A percentile compares a stretch with the other conserved stretches of the same genome.
phyloP scores from a whole-genome alignment of 2,888 invertebrate species.

The Himalopsyche kuldschensis region DNA sequence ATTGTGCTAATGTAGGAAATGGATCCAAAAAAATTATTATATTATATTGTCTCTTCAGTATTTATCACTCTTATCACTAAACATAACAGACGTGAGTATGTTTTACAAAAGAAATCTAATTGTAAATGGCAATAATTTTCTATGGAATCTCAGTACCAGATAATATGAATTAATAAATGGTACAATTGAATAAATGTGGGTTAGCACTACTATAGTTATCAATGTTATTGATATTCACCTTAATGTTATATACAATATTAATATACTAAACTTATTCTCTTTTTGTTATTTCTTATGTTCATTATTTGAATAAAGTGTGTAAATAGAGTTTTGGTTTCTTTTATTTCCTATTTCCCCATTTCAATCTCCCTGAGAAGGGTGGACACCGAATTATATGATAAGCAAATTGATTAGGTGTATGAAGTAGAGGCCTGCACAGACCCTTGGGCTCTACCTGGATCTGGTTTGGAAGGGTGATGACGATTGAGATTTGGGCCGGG shows the following conservation, averaged over 20 bases:
- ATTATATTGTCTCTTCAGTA: constrained; percentile 15
- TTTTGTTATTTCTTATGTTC: constrained; percentile 35
- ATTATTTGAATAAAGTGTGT: constrained; percentile 60
- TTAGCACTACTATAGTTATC: constrained; percentile 24
- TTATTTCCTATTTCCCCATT: background rate
- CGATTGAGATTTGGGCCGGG: too few relatives aligned
- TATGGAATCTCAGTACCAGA: constrained; percentile 14
- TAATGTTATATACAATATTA: constrained; percentile 11
- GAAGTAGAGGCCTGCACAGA: too few relatives aligned
- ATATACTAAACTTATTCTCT: constrained; percentile 18
- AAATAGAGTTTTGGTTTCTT: constrained; percentile 45
- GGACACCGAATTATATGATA: too few relatives aligned
- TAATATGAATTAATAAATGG: constrained; percentile 12
- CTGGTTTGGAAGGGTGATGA: too few relatives aligned
- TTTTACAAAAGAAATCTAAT: constrained; percentile 13
- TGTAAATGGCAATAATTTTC: constrained; percentile 35
- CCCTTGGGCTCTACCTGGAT: too few relatives aligned
- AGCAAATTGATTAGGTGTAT: too few relatives aligned
- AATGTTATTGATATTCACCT: constrained; percentile 19
- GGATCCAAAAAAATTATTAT: constrained; percentile 28
- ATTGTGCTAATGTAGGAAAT: constrained; percentile 35
- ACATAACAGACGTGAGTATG: background rate
- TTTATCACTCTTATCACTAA: background rate
- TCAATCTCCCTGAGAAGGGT: background rate
- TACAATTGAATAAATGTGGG: constrained; percentile 10